Evolutionary conservation across 2,888 invertebrate species (phyloP), one percentile per base, ranked within the genome.

Genomic region (Zaprionus lineosus): DNA sequence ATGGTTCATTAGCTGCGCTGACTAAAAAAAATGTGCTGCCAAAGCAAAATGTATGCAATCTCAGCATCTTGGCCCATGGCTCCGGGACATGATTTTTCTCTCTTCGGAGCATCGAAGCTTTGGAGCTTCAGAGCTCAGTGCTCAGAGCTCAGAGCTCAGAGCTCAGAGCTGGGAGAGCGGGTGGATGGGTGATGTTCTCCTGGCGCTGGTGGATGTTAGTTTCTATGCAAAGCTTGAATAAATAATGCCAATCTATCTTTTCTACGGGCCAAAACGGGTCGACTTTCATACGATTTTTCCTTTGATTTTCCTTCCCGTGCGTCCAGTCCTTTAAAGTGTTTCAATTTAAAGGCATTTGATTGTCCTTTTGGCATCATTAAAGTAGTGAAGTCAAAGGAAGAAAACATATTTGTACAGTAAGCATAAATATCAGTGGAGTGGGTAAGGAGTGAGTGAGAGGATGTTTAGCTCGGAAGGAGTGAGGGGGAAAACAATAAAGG

Each of bases 41-140:
- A 84, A 65, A 62, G 81, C 77, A 67, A 61, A 86, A 86, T 74
- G 69, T 86, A 77, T 86, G 78, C 84, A 86, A 77, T 82, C 78
- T 78, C 75, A 77, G 75, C 71, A 70, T 37, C 40, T 57, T 60
- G 62, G 48, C 40, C 47, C 65, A 58, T 34, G 57, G 48, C 47
- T 46, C 36, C n/a, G 5, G 66, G 70, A 46, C 29, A 70, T 65
- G 36, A 67, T 67, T 43, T 70, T 64, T 67, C 47, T 43, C 36
- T 43, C 21, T 36, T 12, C n/a, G n/a, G n/a, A n/a, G n/a, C n/a
- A n/a, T n/a, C n/a, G n/a, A n/a, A n/a, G n/a, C n/a, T n/a, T n/a
- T n/a, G n/a, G n/a, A n/a, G n/a, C n/a, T n/a, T n/a, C n/a, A n/a
- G n/a, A n/a, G n/a, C n/a, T n/a, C n/a, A n/a, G n/a, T n/a, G n/a